Conservation (phyloP, 2,888 invertebrate species). For the Synanthedon tipuliformis region DNA sequence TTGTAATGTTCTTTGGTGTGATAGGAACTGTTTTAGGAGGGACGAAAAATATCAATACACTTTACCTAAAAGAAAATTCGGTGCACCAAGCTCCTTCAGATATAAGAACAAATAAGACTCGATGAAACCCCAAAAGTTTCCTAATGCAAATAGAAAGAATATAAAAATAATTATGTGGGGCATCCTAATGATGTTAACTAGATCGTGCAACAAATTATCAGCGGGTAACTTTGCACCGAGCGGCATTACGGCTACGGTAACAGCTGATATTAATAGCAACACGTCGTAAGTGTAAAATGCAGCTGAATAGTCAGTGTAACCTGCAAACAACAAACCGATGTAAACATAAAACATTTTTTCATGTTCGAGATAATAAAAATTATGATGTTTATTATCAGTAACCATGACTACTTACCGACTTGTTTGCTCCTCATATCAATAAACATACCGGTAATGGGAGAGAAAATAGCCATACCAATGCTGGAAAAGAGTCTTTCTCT, state of each 20-base stretch:
- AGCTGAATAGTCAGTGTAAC: conserved; percentile 87
- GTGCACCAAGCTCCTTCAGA: conserved; percentile 84
- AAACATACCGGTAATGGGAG: conserved; percentile 82
- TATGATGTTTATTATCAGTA: conserved; percentile 40
- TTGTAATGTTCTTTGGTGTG: too few species aligned
- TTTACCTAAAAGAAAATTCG: conserved; percentile 83
- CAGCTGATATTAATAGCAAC: conserved; percentile 77
- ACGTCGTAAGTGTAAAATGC: conserved; percentile 87
- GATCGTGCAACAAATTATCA: conserved; percentile 81
- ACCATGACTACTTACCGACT: conserved; percentile 56
- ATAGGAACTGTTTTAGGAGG: too few species aligned
- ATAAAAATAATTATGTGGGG: conserved; percentile 85
- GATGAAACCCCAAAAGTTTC: conserved; percentile 90
- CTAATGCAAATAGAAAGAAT: conserved; percentile 82
- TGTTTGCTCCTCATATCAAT: conserved; percentile 78
- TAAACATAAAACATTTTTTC: conserved; percentile 43
- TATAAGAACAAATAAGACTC: conserved; percentile 90
- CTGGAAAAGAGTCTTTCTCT: conserved; percentile 84
- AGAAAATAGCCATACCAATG: conserved; percentile 85
- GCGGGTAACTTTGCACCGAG: conserved; percentile 82
- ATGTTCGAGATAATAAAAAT: conserved; percentile 38
- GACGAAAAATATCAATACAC: neutral
- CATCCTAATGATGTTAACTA: conserved; percentile 80
- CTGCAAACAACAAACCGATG: conserved; percentile 59
- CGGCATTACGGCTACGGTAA: conserved; percentile 82